Evolutionary conservation across 35 echinoderm and acorn worm genomes (phyloP), one percentile per base, ranked within the genome.

Genomic region (Heliocidaris erythrogramma): DNA sequence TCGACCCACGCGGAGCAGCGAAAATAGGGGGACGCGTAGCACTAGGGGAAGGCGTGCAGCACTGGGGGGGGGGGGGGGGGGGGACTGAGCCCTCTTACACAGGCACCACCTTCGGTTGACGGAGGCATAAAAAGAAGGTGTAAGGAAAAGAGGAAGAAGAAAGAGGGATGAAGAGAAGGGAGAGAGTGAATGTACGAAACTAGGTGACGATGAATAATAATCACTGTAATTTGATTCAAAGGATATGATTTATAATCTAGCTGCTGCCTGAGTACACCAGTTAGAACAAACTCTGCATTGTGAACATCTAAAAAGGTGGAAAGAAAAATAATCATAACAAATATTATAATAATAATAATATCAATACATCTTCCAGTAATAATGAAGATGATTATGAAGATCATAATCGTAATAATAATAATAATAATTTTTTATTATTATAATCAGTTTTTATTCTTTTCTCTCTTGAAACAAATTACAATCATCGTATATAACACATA

Each of bases 211-310:
- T 13, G 13, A 27, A 13, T 89, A 30, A 89, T 32, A 30, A 30
- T 89, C 86, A 89, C n/a, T 89, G 13, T 27, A 48, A 24, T 47
- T 12, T 10, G 7, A 94, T 61, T 49, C 42, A 99, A 99, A 99
- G 98, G 98, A 99, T 99, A 99, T 99, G 98, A 99, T 65, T 53
- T 94, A 56, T 96, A 99, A 60, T 99, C 98, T 49, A 99, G 94
- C 95, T 96, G 96, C 49, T 99, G 98, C 47, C 96, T 94, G 12
- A 99, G 94, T 16, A 97, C 98, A 30, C 98, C 96, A 5, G 97
- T 97, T 87, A 99, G 92, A 59, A 99, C 96, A 65, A 99, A 99
- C 96, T 99, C 98, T 52, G 97, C 98, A 94, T 96, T 99, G 85
- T 99, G 96, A 47, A 99, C 95, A 94, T 99, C 98, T 99, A 96